phyloP scores from a whole-genome alignment of 2,113 vertebrate genomes.

The Phyllostomus hastatus region DNA sequence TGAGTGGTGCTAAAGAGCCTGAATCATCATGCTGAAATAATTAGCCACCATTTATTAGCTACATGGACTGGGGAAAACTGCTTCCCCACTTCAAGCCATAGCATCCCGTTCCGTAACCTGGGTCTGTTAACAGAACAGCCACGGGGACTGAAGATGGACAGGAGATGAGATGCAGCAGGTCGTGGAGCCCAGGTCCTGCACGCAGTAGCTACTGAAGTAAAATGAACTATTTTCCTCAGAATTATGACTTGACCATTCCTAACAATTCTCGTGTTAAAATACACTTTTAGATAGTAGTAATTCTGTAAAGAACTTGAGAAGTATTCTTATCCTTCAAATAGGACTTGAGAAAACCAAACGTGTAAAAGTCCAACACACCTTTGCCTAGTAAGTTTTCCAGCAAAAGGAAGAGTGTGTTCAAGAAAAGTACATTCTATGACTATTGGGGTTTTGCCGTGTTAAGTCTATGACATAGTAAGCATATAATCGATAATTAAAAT shows the following conservation, averaged over 20 bases:
- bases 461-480: neutral
- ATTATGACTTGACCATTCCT: neutral
- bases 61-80: neutral
- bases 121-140: neutral
- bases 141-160: neutral
- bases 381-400: neutral
- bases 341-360: neutral
- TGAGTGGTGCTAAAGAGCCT: neutral
- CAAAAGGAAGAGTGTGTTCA: neutral
- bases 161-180: neutral
- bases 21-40: neutral
- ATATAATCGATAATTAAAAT: neutral
- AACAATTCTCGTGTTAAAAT: neutral
- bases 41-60: neutral
- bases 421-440: neutral
- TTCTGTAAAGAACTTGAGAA: neutral
- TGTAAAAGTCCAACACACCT: neutral
- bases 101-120: neutral
- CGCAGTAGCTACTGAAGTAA: neutral
- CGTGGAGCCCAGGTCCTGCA: neutral
- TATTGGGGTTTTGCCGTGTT: neutral
- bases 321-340: neutral
- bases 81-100: too few species aligned
- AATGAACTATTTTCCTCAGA: neutral
- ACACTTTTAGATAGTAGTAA: neutral